Evolutionary conservation across 2,888 invertebrate species (phyloP), one percentile per base, ranked within the genome.

Genomic region (Melieria picta): DNA sequence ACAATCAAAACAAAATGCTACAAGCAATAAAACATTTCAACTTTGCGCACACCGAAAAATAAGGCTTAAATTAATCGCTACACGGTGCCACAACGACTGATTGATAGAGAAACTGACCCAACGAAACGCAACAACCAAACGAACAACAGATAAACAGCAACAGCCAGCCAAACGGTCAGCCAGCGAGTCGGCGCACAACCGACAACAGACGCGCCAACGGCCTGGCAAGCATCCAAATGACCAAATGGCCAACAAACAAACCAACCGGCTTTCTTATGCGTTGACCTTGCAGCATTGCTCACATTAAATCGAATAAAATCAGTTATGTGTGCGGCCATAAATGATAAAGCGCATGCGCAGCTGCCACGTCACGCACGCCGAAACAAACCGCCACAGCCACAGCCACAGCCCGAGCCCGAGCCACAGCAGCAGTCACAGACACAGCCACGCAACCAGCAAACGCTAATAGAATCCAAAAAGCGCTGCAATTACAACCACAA

Each of bases 261-360:
- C 30, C 45, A 61, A 61, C 75, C 75, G 75, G 75, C 75, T 75
- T 75, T 71, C 71, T 66, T 77, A 77, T 75, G 72, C 75, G 75
- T 75, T 76, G 74, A 77, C 77, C 77, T 77, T 77, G 77, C 77
- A 74, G 71, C 74, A 73, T 56, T 30, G 30, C 30, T 30, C 30
- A 30, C 30, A 30, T 30, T 30, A 30, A 61, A 61, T 45, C 10
- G 7, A 43, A 61, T 61, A 61, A 61, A 46, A 61, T n/a, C 45
- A 61, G 9, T 10, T 11, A 43, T 9, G 45, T 43, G 9, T 61
- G 30, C 30, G 30, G 30, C 30, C 30, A n/a, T 61, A 30, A 61
- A 11, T 61, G 61, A 61, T 46, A 30, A 42, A 61, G n/a, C 42
- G 61, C 45, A 43, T 61, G 61, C 45, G 61, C 58, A 58, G 58